A percentile compares a stretch with the other conserved stretches of the same genome.
phyloP scores from a whole-genome alignment of 2,888 invertebrate species.

The Lasius platythorax region DNA sequence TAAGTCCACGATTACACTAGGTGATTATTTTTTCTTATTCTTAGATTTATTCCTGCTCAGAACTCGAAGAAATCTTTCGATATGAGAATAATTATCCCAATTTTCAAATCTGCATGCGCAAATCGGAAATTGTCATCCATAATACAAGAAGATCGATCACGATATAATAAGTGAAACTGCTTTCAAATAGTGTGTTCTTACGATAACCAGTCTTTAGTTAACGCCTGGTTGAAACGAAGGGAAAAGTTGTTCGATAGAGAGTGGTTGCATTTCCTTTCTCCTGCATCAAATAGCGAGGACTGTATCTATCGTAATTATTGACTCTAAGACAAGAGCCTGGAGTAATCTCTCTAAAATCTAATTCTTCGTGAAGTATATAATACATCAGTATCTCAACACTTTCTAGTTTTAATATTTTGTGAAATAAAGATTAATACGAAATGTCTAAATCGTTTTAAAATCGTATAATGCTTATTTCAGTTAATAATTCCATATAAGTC shows the following conservation, averaged over 20 bases:
- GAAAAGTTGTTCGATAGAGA: constrained; percentile 77
- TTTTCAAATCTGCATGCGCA: neutral
- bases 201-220: constrained; percentile 60
- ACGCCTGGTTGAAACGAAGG: constrained; percentile 74
- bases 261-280: constrained; percentile 74
- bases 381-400: neutral
- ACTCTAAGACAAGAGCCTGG: neutral
- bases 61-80: neutral
- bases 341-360: neutral
- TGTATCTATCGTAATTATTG: constrained; percentile 59
- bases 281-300: constrained; percentile 42
- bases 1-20: neutral
- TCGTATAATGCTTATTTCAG: neutral
- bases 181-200: constrained; percentile 50
- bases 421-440: neutral
- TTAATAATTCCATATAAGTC: neutral
- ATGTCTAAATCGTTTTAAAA: neutral
- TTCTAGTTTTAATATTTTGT: neutral
- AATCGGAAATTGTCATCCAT: neutral
- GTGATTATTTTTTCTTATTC: neutral
- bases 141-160: constrained; percentile 31
- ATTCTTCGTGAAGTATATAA: neutral
- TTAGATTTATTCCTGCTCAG: neutral
- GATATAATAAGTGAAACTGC: constrained; percentile 65
- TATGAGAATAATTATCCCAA: neutral